Evolutionary conservation across 1,140 invertebrate species (phyloP).

Genomic region (Chrysomallon squamiferum): DNA sequence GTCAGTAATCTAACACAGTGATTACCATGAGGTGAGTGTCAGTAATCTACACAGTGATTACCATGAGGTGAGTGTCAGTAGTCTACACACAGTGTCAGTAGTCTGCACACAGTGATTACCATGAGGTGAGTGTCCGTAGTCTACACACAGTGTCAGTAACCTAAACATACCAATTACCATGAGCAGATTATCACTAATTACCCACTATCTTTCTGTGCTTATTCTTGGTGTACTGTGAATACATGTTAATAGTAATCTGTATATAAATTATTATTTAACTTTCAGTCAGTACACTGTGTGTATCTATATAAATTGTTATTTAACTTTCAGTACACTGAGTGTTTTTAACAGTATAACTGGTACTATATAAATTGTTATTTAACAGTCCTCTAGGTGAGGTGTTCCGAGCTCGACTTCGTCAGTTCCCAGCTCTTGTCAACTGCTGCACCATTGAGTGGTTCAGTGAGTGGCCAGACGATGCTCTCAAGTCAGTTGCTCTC

Average conservation of each 20-base stretch:
- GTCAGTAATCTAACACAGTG: no score
- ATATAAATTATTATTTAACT: no score
- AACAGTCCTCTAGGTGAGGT: conserved; percentile 63
- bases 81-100: conserved; percentile 59
- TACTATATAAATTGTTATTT: no score
- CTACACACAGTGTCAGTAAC: no score
- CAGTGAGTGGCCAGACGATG: conserved; percentile 71
- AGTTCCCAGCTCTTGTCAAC: conserved; percentile 64
- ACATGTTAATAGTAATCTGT: no score
- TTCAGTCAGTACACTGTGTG: conserved; percentile 62
- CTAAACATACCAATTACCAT: no score
- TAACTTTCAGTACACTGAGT: no score
- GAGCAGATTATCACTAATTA: no score
- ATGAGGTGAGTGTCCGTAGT: conserved; percentile 70
- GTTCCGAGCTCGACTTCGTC: conserved; percentile 62
- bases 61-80: conserved; percentile 76
- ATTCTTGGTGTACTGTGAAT: no score
- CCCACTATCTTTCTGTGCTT: no score
- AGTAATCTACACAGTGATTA: conserved; percentile 84
- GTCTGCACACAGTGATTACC: conserved; percentile 84
- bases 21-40: conserved; percentile 64
- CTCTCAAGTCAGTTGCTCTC: conserved; percentile 68
- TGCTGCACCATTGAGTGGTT: conserved; percentile 70
- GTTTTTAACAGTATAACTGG: no score
- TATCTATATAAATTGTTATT: no score